Evolutionary conservation across 2,888 invertebrate genomes (phyloP), one percentile per base, ranked within the genome.

Genomic region (Ganaspis brasiliensis): DNA sequence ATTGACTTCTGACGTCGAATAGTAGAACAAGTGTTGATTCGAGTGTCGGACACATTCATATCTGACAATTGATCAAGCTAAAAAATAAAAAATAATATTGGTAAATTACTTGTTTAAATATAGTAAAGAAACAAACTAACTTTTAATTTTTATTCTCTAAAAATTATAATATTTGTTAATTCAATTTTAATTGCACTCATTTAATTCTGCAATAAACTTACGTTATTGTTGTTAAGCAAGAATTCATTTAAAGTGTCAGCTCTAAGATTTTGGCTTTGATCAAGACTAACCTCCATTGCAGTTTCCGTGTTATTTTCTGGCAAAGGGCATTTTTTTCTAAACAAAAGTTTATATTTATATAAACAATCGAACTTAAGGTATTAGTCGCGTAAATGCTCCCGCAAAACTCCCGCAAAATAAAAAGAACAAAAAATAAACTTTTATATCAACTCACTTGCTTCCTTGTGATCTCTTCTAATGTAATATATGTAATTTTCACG

Each of bases 1-100:
- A 49, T 49, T 49, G 49, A 14, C n/a, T 49, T 49, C n/a, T 49
- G 49, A n/a, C 49, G 49, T 49, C 49, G 14, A 49, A 49, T 49
- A 14, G n/a, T n/a, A 49, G 49, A n/a, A 16, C 49, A n/a, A 49
- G 49, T 6, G 16, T n/a, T n/a, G n/a, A n/a, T n/a, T n/a, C n/a
- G n/a, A n/a, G 49, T n/a, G 16, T n/a, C 49, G 14, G 14, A 16
- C 14, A 49, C 16, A 16, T 16, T n/a, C n/a, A 49, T 2, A n/a
- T 49, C 49, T 49, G 16, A 49, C 14, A n/a, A 49, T n/a, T 49
- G n/a, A 49, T 49, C n/a, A 49, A 49, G n/a, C 49, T 49, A 16
- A 49, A 49, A 49, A 14, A 49, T n/a, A 49, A n/a, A 2, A 31
- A 31, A 6, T 31, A 31, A 31, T 31, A 31, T 31, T 31, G 31